Evolutionary conservation across 2,113 vertebrate species (phyloP).

Genomic region (Lontra canadensis): DNA sequence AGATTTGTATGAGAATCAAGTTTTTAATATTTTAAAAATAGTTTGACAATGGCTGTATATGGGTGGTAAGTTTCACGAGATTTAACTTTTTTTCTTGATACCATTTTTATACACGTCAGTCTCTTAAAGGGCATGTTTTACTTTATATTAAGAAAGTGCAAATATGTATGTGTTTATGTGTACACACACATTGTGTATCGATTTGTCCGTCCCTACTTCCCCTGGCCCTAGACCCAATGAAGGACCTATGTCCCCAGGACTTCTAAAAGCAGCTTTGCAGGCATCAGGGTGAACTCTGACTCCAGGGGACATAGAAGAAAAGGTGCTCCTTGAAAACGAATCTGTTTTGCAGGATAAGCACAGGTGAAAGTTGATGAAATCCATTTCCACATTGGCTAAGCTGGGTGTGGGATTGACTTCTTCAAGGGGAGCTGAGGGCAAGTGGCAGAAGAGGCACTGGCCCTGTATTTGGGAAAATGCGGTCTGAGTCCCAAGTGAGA

Average conservation of each 20-base stretch:
- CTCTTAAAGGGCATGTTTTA: background rate
- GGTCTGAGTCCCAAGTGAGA: background rate
- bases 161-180: too few species aligned
- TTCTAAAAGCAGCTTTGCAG: background rate
- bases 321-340: background rate
- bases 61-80: background rate
- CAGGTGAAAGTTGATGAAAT: background rate
- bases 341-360: background rate
- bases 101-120: background rate
- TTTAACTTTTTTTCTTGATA: background rate
- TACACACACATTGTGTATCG: background rate
- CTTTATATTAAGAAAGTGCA: background rate
- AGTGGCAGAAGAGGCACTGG: background rate
- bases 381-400: background rate
- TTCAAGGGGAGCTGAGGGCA: background rate
- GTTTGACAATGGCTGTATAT: background rate
- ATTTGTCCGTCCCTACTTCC: background rate
- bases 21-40: slow-evolving; percentile 35
- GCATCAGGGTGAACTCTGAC: background rate
- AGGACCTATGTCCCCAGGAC: background rate
- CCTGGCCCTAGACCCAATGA: background rate
- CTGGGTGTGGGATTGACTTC: background rate
- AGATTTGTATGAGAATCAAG: background rate
- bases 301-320: background rate
- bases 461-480: background rate